Evolutionary conservation across 1,140 invertebrate genomes (phyloP), one percentile per base, ranked within the genome.

Genomic region (Sarcophaga bullata): DNA sequence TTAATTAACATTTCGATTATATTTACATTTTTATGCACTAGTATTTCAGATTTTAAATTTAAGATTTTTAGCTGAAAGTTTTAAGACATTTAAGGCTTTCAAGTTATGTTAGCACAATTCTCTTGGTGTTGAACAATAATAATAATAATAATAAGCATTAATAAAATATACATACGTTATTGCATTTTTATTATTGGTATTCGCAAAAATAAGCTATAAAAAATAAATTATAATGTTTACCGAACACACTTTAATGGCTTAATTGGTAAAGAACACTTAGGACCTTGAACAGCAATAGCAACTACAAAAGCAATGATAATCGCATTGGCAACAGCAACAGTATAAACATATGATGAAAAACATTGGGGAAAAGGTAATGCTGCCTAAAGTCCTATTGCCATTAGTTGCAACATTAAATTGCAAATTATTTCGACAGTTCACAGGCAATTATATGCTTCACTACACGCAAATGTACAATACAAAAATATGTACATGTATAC

Each of bases 391-490:
- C 46, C 73, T 48, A 76, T 48, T 76, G 73, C 73, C 48, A 76
- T 76, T 76, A 76, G 47, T 76, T 76, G 73, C 73, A 76, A 76
- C 73, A 76, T 76, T 76, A 48, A 76, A 76, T 76, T 76, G 73
- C 73, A 76, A 76, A 76, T 76, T 76, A 76, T 76, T 49, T 49
- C 47, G 73, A 48, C 73, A 48, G 73, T 49, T 76, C n/a, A 15
- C 73, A 49, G n/a, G 73, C 73, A 76, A 76, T 76, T 76, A 76
- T 48, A 76, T 47, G 73, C 73, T 76, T 76, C 37, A 76, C 73
- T n/a, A 76, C 46, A 48, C 0, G 46, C 73, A 6, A n/a, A 76
- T 76, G n/a, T 8, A n/a, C n/a, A n/a, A n/a, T n/a, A n/a, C n/a
- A n/a, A n/a, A n/a, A n/a, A n/a, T n/a, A n/a, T n/a, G n/a, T n/a